Percentiles rank a stretch among this genome's conserved stretches.
These are phyloP conservation scores for Eptesicus fuscus DNA, from an alignment of 2,113 vertebrate genomes.

Conservation along the genomic window DNA sequence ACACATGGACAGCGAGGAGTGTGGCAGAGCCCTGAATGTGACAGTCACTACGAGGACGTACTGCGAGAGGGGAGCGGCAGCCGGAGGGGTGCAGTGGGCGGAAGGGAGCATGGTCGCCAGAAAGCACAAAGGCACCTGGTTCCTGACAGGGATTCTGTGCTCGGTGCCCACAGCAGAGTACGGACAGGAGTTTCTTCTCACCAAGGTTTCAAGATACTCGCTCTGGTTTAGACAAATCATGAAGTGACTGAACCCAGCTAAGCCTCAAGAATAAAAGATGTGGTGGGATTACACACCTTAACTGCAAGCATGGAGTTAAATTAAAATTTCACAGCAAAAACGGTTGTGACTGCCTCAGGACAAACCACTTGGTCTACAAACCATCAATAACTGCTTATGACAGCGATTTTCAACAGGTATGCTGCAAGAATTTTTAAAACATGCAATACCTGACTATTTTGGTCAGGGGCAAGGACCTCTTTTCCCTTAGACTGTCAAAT, in stretches of 20 bases:
- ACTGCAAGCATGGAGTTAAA: neutral
- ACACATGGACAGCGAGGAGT: conserved; percentile 81
- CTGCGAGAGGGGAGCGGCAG: conserved; percentile 78
- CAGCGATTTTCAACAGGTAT: neutral
- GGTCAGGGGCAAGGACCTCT: neutral
- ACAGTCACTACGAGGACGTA: conserved; percentile 90
- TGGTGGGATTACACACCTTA: neutral
- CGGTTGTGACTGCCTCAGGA: neutral
- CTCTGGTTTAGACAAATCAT: conserved; percentile 84
- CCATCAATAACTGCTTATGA: neutral
- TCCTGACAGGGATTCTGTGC: conserved; percentile 88
- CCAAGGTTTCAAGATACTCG: conserved; percentile 87
- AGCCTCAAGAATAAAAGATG: neutral
- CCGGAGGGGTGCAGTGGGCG: neutral
- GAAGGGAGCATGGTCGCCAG: conserved; percentile 84
- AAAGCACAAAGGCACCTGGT: conserved; percentile 84
- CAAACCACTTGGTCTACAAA: neutral
- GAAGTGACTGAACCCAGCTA: conserved; percentile 37
- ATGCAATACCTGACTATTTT: neutral
- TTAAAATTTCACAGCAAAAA: neutral
- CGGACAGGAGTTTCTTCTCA: conserved; percentile 80
- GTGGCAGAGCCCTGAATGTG: conserved; percentile 79
- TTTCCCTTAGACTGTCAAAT: neutral
- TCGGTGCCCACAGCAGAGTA: conserved; percentile 55
- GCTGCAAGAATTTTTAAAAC: neutral